These are phyloP conservation scores for Silurus asotus DNA, from an alignment of 2,113 vertebrate genomes.

Conservation along the genomic window DNA sequence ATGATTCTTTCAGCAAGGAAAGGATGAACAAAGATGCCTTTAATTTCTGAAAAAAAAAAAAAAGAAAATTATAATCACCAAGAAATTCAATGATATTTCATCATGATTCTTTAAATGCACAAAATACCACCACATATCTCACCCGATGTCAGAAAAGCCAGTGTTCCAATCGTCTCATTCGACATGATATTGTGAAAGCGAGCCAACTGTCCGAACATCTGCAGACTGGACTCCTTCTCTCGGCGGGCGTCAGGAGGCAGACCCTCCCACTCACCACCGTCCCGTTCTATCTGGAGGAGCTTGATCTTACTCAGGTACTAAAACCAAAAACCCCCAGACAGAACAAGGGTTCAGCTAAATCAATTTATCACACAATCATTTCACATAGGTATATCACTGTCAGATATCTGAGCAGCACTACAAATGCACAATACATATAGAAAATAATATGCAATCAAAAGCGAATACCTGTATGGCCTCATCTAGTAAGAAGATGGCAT, in stretches of 20 bases:
- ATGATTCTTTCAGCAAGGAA: conserved; percentile 97
- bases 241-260: conserved; percentile 84
- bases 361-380: too few species aligned
- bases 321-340: conserved; percentile 5
- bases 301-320: conserved; percentile 99
- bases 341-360: not conserved
- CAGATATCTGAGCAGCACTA: not conserved
- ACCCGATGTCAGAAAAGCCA: conserved; percentile 97
- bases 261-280: conserved; percentile 89
- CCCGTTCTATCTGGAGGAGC: conserved; percentile 92
- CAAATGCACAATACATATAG: not conserved
- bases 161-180: conserved; percentile 95
- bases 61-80: not conserved
- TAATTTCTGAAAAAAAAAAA: conserved; percentile 79
- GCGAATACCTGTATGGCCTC: conserved; percentile 95
- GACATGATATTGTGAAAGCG: conserved; percentile 99
- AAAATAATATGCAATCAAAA: not conserved
- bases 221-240: conserved; percentile 92
- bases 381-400: not conserved
- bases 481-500: conserved; percentile 95
- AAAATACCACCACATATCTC: conserved; percentile 43
- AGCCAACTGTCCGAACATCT: conserved; percentile 96
- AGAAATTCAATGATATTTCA: not conserved
- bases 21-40: conserved; percentile 91
- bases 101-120: not conserved